Conservation (phyloP, 2,888 invertebrate genomes). For the Petrophora chlorosata region DNA sequence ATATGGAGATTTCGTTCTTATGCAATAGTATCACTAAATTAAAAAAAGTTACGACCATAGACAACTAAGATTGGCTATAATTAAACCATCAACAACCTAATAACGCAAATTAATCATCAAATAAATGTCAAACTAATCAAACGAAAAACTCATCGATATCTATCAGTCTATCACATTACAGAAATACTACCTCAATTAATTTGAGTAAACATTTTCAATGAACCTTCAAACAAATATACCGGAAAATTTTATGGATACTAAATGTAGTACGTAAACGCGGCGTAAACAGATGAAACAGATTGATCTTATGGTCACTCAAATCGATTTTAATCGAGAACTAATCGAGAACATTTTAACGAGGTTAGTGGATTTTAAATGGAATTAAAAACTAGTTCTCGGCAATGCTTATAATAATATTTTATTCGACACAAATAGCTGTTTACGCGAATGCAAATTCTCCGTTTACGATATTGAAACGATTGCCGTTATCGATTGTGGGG, state of each 20-base stretch:
- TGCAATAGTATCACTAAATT: background rate
- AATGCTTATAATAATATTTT: slow-evolving; percentile 23
- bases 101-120: background rate
- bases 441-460: slow-evolving; percentile 4
- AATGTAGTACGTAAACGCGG: background rate
- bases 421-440: slow-evolving; percentile 4
- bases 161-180: no score
- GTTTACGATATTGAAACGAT: slow-evolving; percentile 13
- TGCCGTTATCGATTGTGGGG: slow-evolving; percentile 6
- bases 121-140: background rate
- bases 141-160: background rate
- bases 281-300: slow-evolving; percentile 6
- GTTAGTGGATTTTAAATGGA: slow-evolving; percentile 56
- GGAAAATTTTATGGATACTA: no score
- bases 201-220: background rate
- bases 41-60: background rate
- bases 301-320: slow-evolving; percentile 35
- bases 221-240: slow-evolving; percentile 1
- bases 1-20: background rate
- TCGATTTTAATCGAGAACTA: slow-evolving; percentile 43
- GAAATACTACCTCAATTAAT: no score
- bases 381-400: slow-evolving; percentile 45
- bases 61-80: background rate
- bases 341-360: slow-evolving; percentile 50
- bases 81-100: background rate